Evolutionary conservation across 2,888 invertebrate genomes (phyloP), one percentile per base, ranked within the genome.

Genomic region (Rhagonycha fulva): DNA sequence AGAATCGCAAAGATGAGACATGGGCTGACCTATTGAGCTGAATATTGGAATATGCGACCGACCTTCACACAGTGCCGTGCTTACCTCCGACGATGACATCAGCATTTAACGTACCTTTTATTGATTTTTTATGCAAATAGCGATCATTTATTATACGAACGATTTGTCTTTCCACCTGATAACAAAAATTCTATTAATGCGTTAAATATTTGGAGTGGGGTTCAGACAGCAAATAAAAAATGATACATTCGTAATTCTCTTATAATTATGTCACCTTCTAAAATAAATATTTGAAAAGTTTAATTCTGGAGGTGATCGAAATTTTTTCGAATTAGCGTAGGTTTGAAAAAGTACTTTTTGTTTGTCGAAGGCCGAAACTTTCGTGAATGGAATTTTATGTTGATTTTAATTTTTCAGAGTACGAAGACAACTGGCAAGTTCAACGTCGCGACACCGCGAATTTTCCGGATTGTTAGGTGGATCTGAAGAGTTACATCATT

Each of bases 401-500:
- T n/a, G 7, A 47, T 47, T 47, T 47, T 71, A 62, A 28, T 62
- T 76, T 84, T 83, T 12, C 78, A 85, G 86, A 78, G 84, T 85
- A 23, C 84, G 89, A 77, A 89, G 89, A 79, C 89, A 90, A 74
- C 72, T 90, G 66, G 89, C 90, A n/a, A 88, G 88, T 74, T 86
- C 89, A 11, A 83, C 88, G 28, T 85, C 89, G 62, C 87, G 90
- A 81, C 90, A 90, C 84, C 87, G 90, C 63, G 90, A 91, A 85
- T 87, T 87, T 81, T 85, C 88, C 62, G 86, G 85, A 61, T 84
- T 83, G 78, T 77, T 85, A 24, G 87, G 87, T 73, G 86, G 87
- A 70, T 83, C 87, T 9, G 90, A 90, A 83, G 90, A 90, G 71
- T 87, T 90, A 72, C 90, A 90, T 81, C 90, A 90, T 81, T 90